Evolutionary conservation across 2,113 vertebrate species (phyloP).

Genomic region (Accipiter cooperii): DNA sequence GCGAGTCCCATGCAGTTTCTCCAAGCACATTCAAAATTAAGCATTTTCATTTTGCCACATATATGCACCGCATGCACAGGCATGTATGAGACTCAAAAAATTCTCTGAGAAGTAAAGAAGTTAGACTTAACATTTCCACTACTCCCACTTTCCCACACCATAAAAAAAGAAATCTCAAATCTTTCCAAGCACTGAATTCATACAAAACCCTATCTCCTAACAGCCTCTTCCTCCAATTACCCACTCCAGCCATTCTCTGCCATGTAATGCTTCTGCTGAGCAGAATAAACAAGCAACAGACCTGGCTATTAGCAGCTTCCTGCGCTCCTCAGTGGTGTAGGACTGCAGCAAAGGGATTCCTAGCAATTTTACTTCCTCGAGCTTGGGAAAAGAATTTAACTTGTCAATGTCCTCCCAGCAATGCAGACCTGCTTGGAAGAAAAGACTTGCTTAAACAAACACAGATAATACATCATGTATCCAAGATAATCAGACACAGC

Average conservation of each 20-base stretch:
- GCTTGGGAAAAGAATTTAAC: slow-evolving; percentile 90
- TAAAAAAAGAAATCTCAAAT: not conserved
- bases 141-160: not conserved
- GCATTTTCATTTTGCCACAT: not conserved
- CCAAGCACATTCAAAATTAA: not conserved
- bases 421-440: slow-evolving; percentile 80
- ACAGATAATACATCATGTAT: not conserved
- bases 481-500: not conserved
- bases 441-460: slow-evolving; percentile 40
- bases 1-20: not conserved
- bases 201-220: not conserved
- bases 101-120: not conserved
- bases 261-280: not conserved
- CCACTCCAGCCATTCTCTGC: not conserved
- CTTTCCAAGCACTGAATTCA: not conserved
- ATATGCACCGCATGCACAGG: fast-evolving
- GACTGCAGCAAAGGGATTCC: slow-evolving; percentile 91
- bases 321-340: slow-evolving; percentile 86
- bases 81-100: not conserved
- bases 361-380: slow-evolving; percentile 86
- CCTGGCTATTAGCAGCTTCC: slow-evolving; percentile 88
- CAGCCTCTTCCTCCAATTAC: not conserved
- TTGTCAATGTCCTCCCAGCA: slow-evolving; percentile 93
- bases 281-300: slow-evolving; percentile 16
- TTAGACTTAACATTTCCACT: not conserved